These are phyloP conservation scores for Himalopsyche phryganea DNA, from an alignment of 1,140 invertebrate species.

Conservation along the genomic window DNA sequence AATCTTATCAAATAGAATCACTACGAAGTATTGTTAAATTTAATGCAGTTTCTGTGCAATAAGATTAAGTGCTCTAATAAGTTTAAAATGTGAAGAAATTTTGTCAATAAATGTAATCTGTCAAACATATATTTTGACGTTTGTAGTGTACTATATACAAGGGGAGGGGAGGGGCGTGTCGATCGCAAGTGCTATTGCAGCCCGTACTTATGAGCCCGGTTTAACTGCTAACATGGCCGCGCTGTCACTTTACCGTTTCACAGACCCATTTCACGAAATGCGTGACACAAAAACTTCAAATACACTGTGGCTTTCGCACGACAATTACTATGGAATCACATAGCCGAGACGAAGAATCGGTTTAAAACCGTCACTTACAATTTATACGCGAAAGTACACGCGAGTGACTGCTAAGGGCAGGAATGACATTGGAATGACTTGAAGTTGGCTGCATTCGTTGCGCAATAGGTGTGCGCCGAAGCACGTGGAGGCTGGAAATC, in stretches of 20 bases:
- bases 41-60: background rate
- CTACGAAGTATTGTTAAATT: background rate
- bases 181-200: constrained; percentile 19
- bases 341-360: background rate
- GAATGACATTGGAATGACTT: constrained; percentile 20
- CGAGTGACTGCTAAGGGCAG: constrained; percentile 5
- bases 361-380: background rate
- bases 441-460: constrained; percentile 18
- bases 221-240: constrained; percentile 18
- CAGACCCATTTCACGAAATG: constrained; percentile 4
- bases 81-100: constrained; percentile 8
- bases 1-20: constrained; percentile 7
- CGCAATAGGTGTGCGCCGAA: constrained; percentile 19
- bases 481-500: constrained; percentile 11
- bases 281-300: constrained; percentile 13
- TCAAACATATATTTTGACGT: constrained; percentile 27
- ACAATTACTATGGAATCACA: constrained; percentile 2
- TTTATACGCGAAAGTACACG: constrained; percentile 14
- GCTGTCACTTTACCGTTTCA: constrained; percentile 14
- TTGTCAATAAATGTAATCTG: constrained; percentile 3
- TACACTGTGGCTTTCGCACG: background rate
- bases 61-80: background rate
- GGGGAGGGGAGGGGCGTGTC: constrained; percentile 22
- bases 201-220: constrained; percentile 12
- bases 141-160: constrained; percentile 9